phyloP scores from a whole-genome alignment of 2,797 vertebrate genomes.

The Taenioides sp. region DNA sequence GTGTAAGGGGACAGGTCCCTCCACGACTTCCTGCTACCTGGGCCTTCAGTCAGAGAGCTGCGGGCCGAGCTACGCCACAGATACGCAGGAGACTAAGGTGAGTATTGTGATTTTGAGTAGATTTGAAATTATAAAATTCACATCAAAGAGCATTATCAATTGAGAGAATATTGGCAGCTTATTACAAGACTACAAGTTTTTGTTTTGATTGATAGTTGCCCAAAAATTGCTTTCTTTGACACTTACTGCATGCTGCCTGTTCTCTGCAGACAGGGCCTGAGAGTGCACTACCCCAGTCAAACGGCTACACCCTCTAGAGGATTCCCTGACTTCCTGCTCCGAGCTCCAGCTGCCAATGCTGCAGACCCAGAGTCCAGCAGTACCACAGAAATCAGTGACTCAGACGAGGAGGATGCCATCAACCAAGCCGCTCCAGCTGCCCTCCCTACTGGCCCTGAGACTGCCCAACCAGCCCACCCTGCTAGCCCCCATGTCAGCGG shows the following conservation, averaged over 20 bases:
- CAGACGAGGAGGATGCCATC: slow-evolving; percentile 69
- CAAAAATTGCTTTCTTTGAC: neutral
- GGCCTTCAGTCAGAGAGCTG: slow-evolving; percentile 64
- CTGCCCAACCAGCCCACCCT: neutral
- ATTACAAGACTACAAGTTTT: neutral
- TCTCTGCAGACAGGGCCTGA: slow-evolving; percentile 65
- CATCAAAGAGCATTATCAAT: neutral
- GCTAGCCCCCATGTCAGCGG: slow-evolving; percentile 6
- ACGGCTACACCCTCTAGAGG: slow-evolving; percentile 74
- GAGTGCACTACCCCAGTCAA: slow-evolving; percentile 82
- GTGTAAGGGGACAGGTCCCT: neutral
- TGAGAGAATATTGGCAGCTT: neutral
- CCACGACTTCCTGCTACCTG: slow-evolving; percentile 62
- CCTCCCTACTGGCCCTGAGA: neutral
- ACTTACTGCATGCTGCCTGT: slow-evolving; percentile 4
- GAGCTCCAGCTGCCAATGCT: slow-evolving; percentile 63
- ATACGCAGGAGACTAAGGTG: slow-evolving; percentile 65
- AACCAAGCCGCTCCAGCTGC: slow-evolving; percentile 28
- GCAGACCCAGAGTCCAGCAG: slow-evolving; percentile 72
- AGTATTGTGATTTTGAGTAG: neutral
- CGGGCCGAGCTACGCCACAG: slow-evolving; percentile 4
- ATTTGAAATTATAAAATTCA: neutral
- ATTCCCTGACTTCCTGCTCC: slow-evolving; percentile 68
- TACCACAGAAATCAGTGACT: slow-evolving; percentile 71
- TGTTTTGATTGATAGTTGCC: neutral